phyloP scores from a whole-genome alignment of 1,140 invertebrate genomes.

The Neodiprion lecontei region DNA sequence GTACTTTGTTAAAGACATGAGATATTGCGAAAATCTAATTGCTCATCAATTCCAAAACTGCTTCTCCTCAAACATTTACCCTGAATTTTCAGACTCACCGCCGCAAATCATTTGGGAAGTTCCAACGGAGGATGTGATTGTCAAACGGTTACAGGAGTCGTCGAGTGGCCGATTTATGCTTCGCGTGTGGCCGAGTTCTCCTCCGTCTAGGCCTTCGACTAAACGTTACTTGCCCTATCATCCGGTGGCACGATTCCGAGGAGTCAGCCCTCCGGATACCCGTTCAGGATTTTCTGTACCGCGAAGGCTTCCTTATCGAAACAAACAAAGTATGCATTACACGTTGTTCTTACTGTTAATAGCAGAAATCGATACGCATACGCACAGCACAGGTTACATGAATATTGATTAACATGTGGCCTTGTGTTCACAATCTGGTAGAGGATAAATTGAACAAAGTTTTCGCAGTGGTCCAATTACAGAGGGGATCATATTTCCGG shows the following conservation, averaged over 20 bases:
- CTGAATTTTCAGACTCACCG: neutral
- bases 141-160: neutral
- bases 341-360: too few species aligned
- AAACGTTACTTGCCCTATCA: neutral
- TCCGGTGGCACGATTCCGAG: neutral
- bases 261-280: constrained; percentile 4
- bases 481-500: too few species aligned
- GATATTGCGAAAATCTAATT: too few species aligned
- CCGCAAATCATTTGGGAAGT: constrained; percentile 1
- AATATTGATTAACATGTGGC: too few species aligned
- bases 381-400: too few species aligned
- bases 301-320: neutral
- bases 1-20: too few species aligned
- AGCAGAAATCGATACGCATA: too few species aligned
- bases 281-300: neutral
- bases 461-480: too few species aligned
- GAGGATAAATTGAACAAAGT: too few species aligned
- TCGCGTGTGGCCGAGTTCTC: neutral
- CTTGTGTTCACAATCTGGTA: too few species aligned
- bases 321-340: neutral
- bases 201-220: neutral
- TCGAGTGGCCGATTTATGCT: neutral
- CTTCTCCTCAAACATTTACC: neutral
- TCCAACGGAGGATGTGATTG: neutral
- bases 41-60: too few species aligned